Evolutionary conservation across 1,140 invertebrate species (phyloP).

Genomic region (Halictus rubicundus): DNA sequence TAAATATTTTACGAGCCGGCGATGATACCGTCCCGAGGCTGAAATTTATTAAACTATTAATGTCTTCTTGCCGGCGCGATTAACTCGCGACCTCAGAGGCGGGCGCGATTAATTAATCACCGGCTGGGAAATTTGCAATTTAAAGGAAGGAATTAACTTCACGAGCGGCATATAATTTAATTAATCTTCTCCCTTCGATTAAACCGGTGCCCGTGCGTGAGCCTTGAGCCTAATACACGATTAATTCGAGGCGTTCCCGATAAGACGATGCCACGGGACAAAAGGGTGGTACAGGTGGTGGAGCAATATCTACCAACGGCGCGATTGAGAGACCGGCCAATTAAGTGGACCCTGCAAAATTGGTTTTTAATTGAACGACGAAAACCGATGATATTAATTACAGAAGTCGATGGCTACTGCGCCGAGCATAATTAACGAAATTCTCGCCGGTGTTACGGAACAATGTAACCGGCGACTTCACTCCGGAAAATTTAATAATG

Average conservation of each 20-base stretch:
- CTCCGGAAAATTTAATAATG: slow-evolving; percentile 9
- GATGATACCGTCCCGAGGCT: neutral
- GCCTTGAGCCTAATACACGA: slow-evolving; percentile 63
- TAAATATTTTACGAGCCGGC: neutral
- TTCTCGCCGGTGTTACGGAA: slow-evolving; percentile 33
- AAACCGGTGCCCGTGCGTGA: slow-evolving; percentile 59
- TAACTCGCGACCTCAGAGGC: slow-evolving; percentile 1
- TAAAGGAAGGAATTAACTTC: slow-evolving; percentile 40
- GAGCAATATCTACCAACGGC: slow-evolving; percentile 54
- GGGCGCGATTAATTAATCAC: slow-evolving; percentile 34
- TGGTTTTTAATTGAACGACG: slow-evolving; percentile 69
- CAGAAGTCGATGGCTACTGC: neutral
- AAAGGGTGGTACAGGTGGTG: slow-evolving; percentile 55
- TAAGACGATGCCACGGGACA: slow-evolving; percentile 65
- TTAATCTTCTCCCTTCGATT: slow-evolving; percentile 63
- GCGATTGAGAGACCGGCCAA: slow-evolving; percentile 58
- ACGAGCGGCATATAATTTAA: slow-evolving; percentile 58
- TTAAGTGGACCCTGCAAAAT: slow-evolving; percentile 66
- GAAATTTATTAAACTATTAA: slow-evolving; percentile 24
- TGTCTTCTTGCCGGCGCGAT: neutral
- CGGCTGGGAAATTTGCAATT: slow-evolving; percentile 30
- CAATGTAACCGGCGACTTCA: slow-evolving; percentile 10
- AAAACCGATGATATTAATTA: slow-evolving; percentile 65
- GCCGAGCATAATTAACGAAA: slow-evolving; percentile 45
- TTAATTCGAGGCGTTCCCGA: slow-evolving; percentile 64